phyloP scores from a whole-genome alignment of 2,888 invertebrate genomes.

The Drosophila sordidula region DNA sequence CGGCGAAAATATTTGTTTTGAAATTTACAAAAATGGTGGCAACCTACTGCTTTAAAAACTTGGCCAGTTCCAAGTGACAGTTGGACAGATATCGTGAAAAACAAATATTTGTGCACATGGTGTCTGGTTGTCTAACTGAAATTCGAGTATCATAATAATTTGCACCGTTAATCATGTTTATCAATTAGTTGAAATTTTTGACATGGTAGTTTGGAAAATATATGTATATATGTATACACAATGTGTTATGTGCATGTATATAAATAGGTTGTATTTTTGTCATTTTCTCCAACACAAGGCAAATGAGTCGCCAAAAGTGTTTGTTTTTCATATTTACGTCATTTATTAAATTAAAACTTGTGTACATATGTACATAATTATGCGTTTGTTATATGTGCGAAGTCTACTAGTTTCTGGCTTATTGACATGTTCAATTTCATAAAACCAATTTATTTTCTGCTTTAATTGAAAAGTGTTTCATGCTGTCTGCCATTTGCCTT shows the following conservation, averaged over 20 bases:
- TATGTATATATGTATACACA: too few species aligned
- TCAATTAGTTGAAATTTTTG: too few species aligned
- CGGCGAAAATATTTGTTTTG: slow-evolving; percentile 29
- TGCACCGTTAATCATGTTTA: neutral
- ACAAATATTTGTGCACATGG: slow-evolving; percentile 55
- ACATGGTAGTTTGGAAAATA: too few species aligned
- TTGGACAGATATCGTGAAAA: slow-evolving; percentile 18
- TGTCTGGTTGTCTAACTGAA: slow-evolving; percentile 11
- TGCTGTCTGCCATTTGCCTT: neutral
- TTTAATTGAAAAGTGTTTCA: slow-evolving; percentile 28
- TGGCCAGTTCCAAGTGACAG: neutral
- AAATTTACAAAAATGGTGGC: slow-evolving; percentile 4
- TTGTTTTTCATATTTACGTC: too few species aligned
- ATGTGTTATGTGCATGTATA: too few species aligned
- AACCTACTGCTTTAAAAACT: too few species aligned
- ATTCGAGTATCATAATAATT: neutral
- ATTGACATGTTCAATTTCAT: neutral
- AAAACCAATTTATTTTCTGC: neutral
- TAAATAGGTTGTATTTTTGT: too few species aligned
- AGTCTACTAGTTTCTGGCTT: neutral
- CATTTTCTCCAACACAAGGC: too few species aligned
- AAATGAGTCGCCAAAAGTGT: too few species aligned
- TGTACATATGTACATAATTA: neutral
- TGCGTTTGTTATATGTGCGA: neutral
- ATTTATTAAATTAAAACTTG: too few species aligned